Evolutionary conservation across 2,888 invertebrate genomes (phyloP).

Genomic region (Hypena proboscidalis): DNA sequence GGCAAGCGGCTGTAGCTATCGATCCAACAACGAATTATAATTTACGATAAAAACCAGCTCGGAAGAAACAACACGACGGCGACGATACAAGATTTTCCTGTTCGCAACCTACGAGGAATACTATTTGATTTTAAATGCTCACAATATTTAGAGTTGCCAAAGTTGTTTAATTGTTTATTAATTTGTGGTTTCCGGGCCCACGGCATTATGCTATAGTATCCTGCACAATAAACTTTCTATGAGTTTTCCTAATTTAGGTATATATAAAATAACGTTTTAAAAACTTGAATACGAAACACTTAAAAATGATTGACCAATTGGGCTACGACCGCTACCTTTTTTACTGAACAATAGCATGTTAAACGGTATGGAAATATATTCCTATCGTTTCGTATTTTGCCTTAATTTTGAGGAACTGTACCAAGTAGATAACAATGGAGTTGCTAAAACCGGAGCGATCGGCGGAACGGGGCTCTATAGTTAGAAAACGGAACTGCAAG

Average conservation of each 20-base stretch:
- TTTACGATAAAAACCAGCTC: slow-evolving; percentile 55
- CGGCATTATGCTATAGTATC: too few species aligned
- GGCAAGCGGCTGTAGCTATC: too few species aligned
- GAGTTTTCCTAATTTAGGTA: too few species aligned
- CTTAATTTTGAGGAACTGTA: slow-evolving; percentile 4
- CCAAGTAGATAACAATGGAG: slow-evolving; percentile 18
- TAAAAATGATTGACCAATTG: too few species aligned
- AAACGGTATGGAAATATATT: not conserved
- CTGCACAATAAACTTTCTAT: too few species aligned
- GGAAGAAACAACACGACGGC: slow-evolving; percentile 36
- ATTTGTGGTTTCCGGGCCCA: slow-evolving; percentile 30
- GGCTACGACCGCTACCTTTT: too few species aligned
- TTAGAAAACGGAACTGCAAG: slow-evolving; percentile 29
- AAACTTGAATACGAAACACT: too few species aligned
- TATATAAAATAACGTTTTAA: too few species aligned
- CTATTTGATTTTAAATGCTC: slow-evolving; percentile 1
- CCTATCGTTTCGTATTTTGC: not conserved
- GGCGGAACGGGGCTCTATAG: slow-evolving; percentile 16
- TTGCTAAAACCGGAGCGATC: slow-evolving; percentile 17
- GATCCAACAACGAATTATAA: slow-evolving; percentile 55
- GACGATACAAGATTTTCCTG: slow-evolving; percentile 35
- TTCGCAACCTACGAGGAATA: slow-evolving; percentile 13
- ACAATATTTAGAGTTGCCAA: slow-evolving; percentile 18
- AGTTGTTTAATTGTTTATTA: slow-evolving; percentile 18
- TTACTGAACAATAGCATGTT: too few species aligned